Evolutionary conservation across 2,797 vertebrate species (phyloP).

Genomic region (Ammospiza maritima): DNA sequence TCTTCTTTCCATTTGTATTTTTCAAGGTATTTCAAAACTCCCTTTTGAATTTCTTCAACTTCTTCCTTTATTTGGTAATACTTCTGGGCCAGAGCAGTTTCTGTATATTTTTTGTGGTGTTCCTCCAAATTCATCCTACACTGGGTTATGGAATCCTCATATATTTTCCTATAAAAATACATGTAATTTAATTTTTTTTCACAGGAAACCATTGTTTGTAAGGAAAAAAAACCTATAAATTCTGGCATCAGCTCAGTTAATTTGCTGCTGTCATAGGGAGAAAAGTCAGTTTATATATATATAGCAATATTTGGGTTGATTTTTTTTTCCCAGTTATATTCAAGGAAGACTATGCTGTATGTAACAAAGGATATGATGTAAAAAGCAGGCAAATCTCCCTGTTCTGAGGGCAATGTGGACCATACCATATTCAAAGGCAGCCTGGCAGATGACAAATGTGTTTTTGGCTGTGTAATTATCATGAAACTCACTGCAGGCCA

Average conservation of each 20-base stretch:
- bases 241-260: not conserved
- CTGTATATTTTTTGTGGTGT: constrained; percentile 70
- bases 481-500: not conserved
- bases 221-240: not conserved
- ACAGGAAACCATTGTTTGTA: not conserved
- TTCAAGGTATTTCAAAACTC: constrained; percentile 62
- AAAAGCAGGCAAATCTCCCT: not conserved
- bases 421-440: not conserved
- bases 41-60: constrained; percentile 73
- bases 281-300: not conserved
- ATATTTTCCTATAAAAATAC: constrained; percentile 72
- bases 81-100: constrained; percentile 64
- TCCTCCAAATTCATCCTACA: constrained; percentile 75
- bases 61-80: constrained; percentile 75
- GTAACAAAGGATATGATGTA: not conserved
- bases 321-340: not conserved
- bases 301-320: not conserved
- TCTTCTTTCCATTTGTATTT: constrained; percentile 71
- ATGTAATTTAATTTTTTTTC: not conserved
- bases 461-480: not conserved
- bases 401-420: not conserved
- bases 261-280: not conserved
- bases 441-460: not conserved
- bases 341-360: not conserved
- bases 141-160: constrained; percentile 71